Evolutionary conservation across 2,797 vertebrate genomes (phyloP).

Genomic region (Hypotaenidia philippensis): DNA sequence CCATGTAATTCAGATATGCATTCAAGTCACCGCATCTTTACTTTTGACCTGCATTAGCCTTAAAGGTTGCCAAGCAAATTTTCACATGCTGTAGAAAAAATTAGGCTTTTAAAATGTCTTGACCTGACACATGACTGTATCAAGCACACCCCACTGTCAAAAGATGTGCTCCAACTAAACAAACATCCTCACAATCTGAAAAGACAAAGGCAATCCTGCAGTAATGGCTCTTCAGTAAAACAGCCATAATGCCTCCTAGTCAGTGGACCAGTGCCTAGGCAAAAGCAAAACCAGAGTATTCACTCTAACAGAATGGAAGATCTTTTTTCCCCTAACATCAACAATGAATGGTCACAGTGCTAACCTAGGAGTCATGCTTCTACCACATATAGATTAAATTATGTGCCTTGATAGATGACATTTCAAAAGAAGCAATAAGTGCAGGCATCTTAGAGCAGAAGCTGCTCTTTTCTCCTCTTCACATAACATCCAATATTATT

Average conservation of each 20-base stretch:
- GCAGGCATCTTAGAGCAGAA: conserved; percentile 34
- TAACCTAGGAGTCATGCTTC: conserved; percentile 7
- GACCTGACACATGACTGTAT: background rate
- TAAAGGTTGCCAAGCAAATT: background rate
- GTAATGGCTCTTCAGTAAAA: conserved; percentile 39
- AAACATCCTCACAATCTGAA: conserved; percentile 7
- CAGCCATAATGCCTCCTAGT: background rate
- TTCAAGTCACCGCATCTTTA: background rate
- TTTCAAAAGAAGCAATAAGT: conserved; percentile 10
- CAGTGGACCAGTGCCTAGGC: background rate
- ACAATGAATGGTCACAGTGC: conserved; percentile 9
- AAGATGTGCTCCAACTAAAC: background rate
- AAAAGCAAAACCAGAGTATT: background rate
- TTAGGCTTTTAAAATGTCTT: background rate
- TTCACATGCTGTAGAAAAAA: background rate
- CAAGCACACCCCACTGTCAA: background rate
- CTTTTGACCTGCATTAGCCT: background rate
- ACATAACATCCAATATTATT: background rate
- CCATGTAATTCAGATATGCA: background rate
- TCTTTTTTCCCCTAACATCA: conserved; percentile 46
- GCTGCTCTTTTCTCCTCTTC: conserved; percentile 27
- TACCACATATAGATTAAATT: conserved; percentile 60
- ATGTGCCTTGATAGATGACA: conserved; percentile 10
- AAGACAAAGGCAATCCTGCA: conserved; percentile 33
- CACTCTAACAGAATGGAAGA: conserved; percentile 60